Evolutionary conservation across 64 coral and sea anemone genomes (phyloP), one percentile per base, ranked within the genome.

Genomic region (Montipora capricornis): DNA sequence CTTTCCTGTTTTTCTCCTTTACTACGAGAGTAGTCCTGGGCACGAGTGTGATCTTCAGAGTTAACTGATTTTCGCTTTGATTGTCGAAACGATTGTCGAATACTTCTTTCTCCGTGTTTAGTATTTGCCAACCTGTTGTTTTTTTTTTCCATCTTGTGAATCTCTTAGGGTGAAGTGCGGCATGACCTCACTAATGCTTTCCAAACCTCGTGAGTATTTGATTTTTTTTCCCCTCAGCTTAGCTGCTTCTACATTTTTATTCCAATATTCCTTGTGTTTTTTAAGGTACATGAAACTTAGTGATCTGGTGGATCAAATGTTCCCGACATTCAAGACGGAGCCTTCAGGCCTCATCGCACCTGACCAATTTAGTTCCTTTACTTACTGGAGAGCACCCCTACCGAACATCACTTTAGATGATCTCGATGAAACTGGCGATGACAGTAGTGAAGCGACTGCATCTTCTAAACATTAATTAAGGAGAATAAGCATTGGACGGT

Each of bases 271-370:
- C 53, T 49, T 15, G 67, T 77, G 26, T n/a, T 37, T 50, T 19
- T 12, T 11, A 44, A 99, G 98, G 15, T 99, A 99, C 78, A 90
- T 93, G 19, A 84, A 92, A 61, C 89, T 99, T 17, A 91, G 92
- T 49, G 95, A 99, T 68, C 75, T 99, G 53, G 98, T 99, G 69
- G 98, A 99, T 29, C 98, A 99, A 83, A 99, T 99, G 98, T 99
- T 99, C 58, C 94, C 98, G 9, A 92, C 98, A 22, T 96, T 92
- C 84, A 94, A 94, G 49, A 90, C 80, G 3, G 68, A 95, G 4
- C 79, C 92, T 12, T 88, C 90, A 16, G 94, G 64, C 53, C 89
- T 99, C 3, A 87, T 96, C 29, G 95, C 90, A 24, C 92, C 95
- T 6, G 98, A 96, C 85, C 92, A 99, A 71, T 99, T 99, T 87